Evolutionary conservation across 2,888 invertebrate species (phyloP), one percentile per base, ranked within the genome.

Genomic region (Leucophora obtusa): DNA sequence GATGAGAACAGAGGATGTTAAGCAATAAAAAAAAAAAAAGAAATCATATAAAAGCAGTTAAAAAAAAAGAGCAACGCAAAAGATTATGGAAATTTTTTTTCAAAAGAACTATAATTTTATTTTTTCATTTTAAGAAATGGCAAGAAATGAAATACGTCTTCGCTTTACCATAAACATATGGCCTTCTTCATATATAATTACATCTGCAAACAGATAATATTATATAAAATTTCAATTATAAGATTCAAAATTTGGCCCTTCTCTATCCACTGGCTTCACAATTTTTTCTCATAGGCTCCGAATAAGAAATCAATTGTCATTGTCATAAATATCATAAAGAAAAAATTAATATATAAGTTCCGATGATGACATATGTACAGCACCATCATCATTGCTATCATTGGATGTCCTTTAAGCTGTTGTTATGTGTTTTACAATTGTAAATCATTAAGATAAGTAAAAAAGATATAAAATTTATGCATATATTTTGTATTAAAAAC

Each of bases 281-380:
- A 21, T 35, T 7, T n/a, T 53, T 21, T 21, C 53, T 3, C n/a
- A 14, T 62, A 56, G 63, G 70, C 70, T 58, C 70, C 15, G 50
- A 38, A 70, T 70, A 51, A 58, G 1, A 70, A 70, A 65, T 65
- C 76, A 70, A 76, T 58, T 76, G 76, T 76, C 76, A 70, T 69
- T 54, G 63, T 43, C 76, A 76, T 38, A n/a, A 59, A 65, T 21
- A 21, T 21, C n/a, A n/a, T 21, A 21, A 15, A 17, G 18, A 7
- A 51, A 53, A n/a, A 38, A 28, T 21, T 21, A 21, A 21, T 21
- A 21, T 21, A 21, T 21, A 21, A 21, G 21, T 3, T 21, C 17
- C 47, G 14, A 65, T 60, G 17, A 21, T 50, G 60, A 5, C 15
- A 35, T 59, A 58, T 58, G n/a, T n/a, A n/a, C n/a, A 62, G 11